phyloP scores from a whole-genome alignment of 1,140 invertebrate genomes.

The Cherax destructor region DNA sequence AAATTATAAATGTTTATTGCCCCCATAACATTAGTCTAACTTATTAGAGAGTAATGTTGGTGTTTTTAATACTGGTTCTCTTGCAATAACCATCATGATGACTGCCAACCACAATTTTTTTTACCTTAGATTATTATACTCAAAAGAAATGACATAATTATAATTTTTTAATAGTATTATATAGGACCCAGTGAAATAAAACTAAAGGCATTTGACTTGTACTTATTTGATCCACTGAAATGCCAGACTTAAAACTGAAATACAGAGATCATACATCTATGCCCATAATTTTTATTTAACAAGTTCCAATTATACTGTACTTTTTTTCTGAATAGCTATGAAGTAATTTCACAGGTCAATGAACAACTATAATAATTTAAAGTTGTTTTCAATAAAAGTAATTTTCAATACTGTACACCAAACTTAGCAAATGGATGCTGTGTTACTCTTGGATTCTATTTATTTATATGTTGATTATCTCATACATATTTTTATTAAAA shows the following conservation, averaged over 20 bases:
- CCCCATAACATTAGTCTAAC: slow-evolving; percentile 2
- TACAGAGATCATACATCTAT: neutral
- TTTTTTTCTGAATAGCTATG: no score
- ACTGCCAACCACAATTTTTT: neutral
- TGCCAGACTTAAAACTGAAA: neutral
- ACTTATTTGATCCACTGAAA: neutral
- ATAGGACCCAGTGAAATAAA: neutral
- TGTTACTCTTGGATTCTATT: no score
- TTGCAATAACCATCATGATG: slow-evolving; percentile 13
- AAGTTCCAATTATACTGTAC: neutral
- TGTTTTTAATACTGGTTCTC: slow-evolving; percentile 4
- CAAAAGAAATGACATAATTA: no score
- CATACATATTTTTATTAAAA: no score
- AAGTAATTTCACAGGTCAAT: no score
- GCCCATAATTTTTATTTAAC: neutral
- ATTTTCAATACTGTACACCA: no score
- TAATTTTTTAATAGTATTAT: neutral
- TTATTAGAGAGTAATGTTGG: neutral
- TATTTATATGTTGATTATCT: no score
- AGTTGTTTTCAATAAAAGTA: no score
- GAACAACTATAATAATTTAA: no score
- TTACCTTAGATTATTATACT: no score
- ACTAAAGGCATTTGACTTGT: neutral
- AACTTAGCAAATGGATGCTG: no score
- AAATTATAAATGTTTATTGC: slow-evolving; percentile 16